phyloP scores from a whole-genome alignment of 2,888 invertebrate genomes.

The Oscheius myriophilus region DNA sequence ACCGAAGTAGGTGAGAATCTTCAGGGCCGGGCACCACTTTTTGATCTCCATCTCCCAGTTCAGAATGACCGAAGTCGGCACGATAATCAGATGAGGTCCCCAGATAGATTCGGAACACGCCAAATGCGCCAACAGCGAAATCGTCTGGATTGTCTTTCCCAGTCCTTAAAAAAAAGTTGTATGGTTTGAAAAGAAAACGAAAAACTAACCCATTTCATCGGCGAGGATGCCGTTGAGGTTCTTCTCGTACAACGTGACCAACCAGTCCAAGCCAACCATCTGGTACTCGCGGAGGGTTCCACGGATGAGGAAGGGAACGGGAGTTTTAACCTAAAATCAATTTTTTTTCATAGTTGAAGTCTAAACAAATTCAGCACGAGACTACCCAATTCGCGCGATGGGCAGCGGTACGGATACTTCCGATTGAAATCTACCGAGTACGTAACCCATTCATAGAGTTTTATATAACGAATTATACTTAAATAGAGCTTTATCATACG shows the following conservation, averaged over 20 bases:
- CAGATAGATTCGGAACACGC: slow-evolving; percentile 91
- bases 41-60: slow-evolving; percentile 99
- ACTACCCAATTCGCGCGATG: too few species aligned
- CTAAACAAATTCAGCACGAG: too few species aligned
- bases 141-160: slow-evolving; percentile 79
- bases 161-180: slow-evolving; percentile 29
- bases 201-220: slow-evolving; percentile 62
- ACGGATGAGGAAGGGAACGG: slow-evolving; percentile 90
- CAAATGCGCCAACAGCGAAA: slow-evolving; percentile 89
- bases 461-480: too few species aligned
- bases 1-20: slow-evolving; percentile 97
- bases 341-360: too few species aligned
- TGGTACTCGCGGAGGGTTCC: slow-evolving; percentile 92
- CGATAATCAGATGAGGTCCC: slow-evolving; percentile 98
- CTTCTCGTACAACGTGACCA: slow-evolving; percentile 93
- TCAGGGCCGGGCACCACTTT: slow-evolving; percentile 99
- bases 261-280: slow-evolving; percentile 95
- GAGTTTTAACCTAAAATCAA: slow-evolving; percentile 81
- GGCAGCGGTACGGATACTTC: too few species aligned
- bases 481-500: too few species aligned
- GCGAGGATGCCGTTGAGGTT: slow-evolving; percentile 90
- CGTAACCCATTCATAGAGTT: too few species aligned
- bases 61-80: slow-evolving; percentile 98
- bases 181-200: background rate
- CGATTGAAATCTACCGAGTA: too few species aligned